Conservation (phyloP, 2,113 vertebrate genomes). For the Athene noctua region DNA sequence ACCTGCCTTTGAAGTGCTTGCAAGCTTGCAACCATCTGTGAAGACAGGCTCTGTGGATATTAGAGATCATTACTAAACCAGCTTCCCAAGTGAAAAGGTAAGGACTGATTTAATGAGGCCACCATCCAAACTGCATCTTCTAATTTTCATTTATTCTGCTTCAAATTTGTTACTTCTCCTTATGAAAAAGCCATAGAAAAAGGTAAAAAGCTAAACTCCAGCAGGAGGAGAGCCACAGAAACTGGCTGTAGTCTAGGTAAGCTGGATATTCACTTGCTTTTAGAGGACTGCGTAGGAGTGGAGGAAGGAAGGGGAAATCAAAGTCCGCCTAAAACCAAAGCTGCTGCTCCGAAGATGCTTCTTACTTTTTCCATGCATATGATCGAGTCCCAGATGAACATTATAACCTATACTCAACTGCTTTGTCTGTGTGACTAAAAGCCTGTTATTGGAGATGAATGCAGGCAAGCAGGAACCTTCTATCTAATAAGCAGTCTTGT, state of each 20-base stretch:
- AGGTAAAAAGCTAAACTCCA: constrained; percentile 25
- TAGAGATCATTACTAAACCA: constrained; percentile 46
- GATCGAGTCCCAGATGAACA: background rate
- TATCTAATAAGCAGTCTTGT: background rate
- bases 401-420: background rate
- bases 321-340: background rate
- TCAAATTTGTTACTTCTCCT: constrained; percentile 17
- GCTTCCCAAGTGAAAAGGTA: constrained; percentile 32
- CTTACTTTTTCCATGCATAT: constrained; percentile 20
- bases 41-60: constrained; percentile 18
- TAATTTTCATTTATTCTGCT: constrained; percentile 29
- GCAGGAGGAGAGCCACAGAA: constrained; percentile 1
- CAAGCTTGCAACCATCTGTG: constrained; percentile 30
- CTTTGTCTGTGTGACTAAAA: background rate
- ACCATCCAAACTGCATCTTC: constrained; percentile 13
- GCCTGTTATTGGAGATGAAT: background rate
- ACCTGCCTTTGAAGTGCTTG: constrained; percentile 49
- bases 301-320: constrained; percentile 54
- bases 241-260: background rate
- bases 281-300: constrained; percentile 18
- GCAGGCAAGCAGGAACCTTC: background rate
- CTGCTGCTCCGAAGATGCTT: background rate
- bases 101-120: constrained; percentile 47
- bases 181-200: constrained; percentile 42
- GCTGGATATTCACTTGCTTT: constrained; percentile 62